These are phyloP conservation scores for Plectrocnemia conspersa DNA, from an alignment of 1,140 invertebrate species.

Conservation along the genomic window DNA sequence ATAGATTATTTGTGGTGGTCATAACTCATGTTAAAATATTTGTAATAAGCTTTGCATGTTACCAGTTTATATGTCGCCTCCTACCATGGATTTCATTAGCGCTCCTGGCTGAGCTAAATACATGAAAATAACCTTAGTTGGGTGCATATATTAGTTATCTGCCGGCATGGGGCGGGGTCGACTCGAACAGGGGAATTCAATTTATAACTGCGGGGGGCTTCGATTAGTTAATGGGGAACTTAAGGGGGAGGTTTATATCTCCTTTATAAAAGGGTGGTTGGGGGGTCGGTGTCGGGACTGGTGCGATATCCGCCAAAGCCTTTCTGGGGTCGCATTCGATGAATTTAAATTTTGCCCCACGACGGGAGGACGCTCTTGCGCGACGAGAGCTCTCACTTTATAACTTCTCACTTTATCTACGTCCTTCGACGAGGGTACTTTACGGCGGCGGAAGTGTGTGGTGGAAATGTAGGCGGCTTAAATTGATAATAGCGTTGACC, in stretches of 20 bases:
- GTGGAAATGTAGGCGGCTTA: not conserved
- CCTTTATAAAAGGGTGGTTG: not conserved
- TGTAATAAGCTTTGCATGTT: no score
- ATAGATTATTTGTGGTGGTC: no score
- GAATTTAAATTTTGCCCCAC: slow-evolving; percentile 16
- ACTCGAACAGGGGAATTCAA: slow-evolving; percentile 22
- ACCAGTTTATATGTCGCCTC: no score
- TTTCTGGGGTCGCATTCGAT: slow-evolving; percentile 14
- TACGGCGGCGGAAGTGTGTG: no score
- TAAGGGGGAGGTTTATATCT: slow-evolving; percentile 3
- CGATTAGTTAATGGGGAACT: slow-evolving; percentile 26
- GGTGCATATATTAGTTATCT: slow-evolving; percentile 9
- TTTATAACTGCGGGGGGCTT: slow-evolving; percentile 15
- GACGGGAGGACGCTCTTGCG: not conserved
- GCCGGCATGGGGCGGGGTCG: not conserved
- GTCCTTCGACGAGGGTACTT: no score
- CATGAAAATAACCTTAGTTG: slow-evolving; percentile 16
- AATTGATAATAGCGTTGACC: no score
- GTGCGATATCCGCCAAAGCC: slow-evolving; percentile 10
- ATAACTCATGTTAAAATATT: no score
- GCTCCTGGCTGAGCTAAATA: slow-evolving; percentile 1
- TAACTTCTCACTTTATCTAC: slow-evolving; percentile 6
- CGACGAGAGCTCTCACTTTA: slow-evolving; percentile 5
- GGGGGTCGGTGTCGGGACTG: not conserved
- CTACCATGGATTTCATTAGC: slow-evolving; percentile 2